Evolutionary conservation across 2,113 vertebrate species (phyloP), one percentile per base, ranked within the genome.

Genomic region (Notothenia rossii): DNA sequence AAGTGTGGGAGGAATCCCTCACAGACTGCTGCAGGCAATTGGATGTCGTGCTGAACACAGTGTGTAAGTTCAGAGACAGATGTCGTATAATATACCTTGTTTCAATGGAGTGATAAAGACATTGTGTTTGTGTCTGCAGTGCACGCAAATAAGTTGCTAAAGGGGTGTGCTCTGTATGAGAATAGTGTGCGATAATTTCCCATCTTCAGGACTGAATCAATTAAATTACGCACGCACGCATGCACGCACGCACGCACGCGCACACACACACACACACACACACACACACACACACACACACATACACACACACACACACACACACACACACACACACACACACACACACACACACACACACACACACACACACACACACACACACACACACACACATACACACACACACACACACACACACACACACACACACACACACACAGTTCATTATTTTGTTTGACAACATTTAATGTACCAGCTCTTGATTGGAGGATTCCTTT

Each of bases 121-220:
- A 12, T 25, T 75, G 58, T 36, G 45, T 58, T n/a, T 20, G 13
- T 15, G 33, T 82, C 36, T 40, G 64, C 60, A 55, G 62, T n/a
- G 33, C 60, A 55, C 33, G 51, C 43, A 12, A 51, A 70, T 77
- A 75, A 72, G 79, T 62, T 86, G 40, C 45, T 33, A 1, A 45
- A 61, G 11, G 18, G 20, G 22, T 81, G 12, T 20, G 33, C 0
- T 58, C 15, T 53, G 17, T 50, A 62, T 50, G 20, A 25, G n/a
- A 61, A 61, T 46, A 79, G 43, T 17, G 36, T 22, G 63, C 17
- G 2, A 63, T 48, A 8, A 48, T 75, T 72, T 59, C 62, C 15
- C 13, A 18, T 51, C 54, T 36, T 59, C 25, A 25, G 25, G 25
- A 25, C 25, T 25, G 25, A 25, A 25, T 25, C 25, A 25, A 25